These are phyloP conservation scores for Hemaris fuciformis DNA, from an alignment of 2,888 invertebrate genomes.

Conservation along the genomic window DNA sequence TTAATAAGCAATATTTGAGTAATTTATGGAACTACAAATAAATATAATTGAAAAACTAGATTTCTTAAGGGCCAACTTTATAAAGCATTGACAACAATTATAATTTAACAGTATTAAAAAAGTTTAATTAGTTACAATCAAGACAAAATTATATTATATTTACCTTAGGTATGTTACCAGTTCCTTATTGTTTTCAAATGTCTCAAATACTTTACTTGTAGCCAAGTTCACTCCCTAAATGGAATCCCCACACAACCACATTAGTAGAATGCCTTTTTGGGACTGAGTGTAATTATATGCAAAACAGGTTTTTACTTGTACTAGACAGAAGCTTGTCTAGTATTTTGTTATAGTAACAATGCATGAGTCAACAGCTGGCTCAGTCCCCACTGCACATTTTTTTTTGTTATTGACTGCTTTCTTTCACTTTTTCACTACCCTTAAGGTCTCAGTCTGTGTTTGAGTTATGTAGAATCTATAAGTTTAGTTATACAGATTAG, in stretches of 20 bases:
- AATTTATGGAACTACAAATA: too few relatives aligned
- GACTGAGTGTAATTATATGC: constrained; percentile 9
- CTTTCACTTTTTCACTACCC: neutral
- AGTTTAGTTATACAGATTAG: too few relatives aligned
- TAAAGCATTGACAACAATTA: too few relatives aligned
- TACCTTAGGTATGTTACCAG: neutral
- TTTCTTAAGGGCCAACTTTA: too few relatives aligned
- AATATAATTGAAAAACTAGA: too few relatives aligned
- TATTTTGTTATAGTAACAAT: constrained; percentile 10
- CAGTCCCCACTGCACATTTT: neutral
- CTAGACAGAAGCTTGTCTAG: constrained; percentile 22
- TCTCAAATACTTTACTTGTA: neutral
- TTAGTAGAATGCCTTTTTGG: neutral
- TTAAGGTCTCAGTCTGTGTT: neutral
- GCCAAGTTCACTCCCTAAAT: neutral
- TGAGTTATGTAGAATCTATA: neutral
- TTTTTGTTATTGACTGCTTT: neutral
- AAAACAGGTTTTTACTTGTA: constrained; percentile 23
- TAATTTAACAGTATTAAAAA: too few relatives aligned
- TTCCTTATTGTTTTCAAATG: neutral
- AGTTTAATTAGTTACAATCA: too few relatives aligned
- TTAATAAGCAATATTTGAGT: too few relatives aligned
- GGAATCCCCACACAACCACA: neutral
- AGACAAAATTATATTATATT: too few relatives aligned
- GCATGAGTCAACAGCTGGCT: neutral